phyloP scores from a whole-genome alignment of 2,113 vertebrate species.

The Glaucomys volans region DNA sequence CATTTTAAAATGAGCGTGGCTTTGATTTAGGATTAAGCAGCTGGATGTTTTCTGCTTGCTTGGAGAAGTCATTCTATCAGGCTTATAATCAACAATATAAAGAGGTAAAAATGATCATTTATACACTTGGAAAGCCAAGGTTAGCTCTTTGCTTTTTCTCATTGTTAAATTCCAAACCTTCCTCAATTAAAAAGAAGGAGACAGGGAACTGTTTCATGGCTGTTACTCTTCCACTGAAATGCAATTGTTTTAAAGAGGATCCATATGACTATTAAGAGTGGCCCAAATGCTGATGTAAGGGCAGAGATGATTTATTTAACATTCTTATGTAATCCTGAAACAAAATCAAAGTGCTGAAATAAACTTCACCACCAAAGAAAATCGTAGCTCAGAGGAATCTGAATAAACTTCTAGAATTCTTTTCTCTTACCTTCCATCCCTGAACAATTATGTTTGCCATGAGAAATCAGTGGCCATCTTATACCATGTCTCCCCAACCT shows the following conservation, averaged over 20 bases:
- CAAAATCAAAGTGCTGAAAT: background rate
- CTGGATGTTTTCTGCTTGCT: slow-evolving; percentile 46
- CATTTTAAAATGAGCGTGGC: slow-evolving; percentile 30
- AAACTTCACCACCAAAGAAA: background rate
- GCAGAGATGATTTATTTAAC: background rate
- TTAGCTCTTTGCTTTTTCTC: background rate
- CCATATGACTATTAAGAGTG: background rate
- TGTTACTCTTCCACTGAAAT: background rate
- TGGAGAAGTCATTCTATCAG: background rate
- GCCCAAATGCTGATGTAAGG: background rate
- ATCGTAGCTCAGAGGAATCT: background rate
- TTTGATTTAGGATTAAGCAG: slow-evolving; percentile 47
- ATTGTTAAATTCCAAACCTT: background rate
- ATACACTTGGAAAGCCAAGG: background rate
- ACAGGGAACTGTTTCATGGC: background rate
- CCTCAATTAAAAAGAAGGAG: background rate
- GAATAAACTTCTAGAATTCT: background rate
- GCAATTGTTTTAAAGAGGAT: background rate
- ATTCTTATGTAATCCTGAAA: background rate
- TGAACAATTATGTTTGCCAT: background rate
- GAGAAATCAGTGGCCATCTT: background rate
- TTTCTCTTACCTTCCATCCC: background rate
- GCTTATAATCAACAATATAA: background rate
- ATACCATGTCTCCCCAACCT: background rate
- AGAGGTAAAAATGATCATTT: background rate